phyloP scores from a whole-genome alignment of 2,113 vertebrate genomes.

The Myotis davidii region DNA sequence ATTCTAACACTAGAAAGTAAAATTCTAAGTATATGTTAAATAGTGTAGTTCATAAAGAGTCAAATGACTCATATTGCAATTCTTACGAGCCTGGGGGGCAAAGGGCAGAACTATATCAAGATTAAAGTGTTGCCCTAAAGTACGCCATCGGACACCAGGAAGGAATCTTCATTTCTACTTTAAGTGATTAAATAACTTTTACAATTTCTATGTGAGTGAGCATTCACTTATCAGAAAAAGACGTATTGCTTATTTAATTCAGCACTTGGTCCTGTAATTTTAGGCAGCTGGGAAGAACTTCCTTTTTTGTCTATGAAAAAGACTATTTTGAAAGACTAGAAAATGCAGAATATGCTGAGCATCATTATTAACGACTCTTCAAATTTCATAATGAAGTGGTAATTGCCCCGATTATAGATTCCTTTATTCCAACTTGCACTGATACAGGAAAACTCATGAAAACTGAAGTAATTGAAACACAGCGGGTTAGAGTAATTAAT shows the following conservation, averaged over 20 bases:
- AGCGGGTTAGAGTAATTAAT: constrained; percentile 27
- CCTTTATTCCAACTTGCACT: background rate
- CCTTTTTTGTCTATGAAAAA: constrained; percentile 46
- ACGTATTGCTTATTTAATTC: constrained; percentile 80
- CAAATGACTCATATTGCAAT: constrained; percentile 15
- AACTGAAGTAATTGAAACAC: constrained; percentile 41
- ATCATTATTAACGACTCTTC: constrained; percentile 26
- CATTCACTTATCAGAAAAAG: constrained; percentile 66
- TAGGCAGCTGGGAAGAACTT: constrained; percentile 33
- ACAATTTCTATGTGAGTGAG: constrained; percentile 71
- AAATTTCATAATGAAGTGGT: constrained; percentile 16
- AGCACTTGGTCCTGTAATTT: constrained; percentile 57
- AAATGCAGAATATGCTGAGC: constrained; percentile 2
- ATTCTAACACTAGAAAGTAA: background rate
- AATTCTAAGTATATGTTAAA: background rate
- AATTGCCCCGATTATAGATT: background rate
- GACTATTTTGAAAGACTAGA: constrained; percentile 33
- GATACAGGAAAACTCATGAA: background rate
- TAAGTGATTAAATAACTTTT: constrained; percentile 74
- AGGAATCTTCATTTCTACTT: constrained; percentile 79
- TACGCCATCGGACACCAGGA: constrained; percentile 76
- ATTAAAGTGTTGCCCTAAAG: constrained; percentile 78
- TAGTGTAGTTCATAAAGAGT: background rate
- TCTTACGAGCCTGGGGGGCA: constrained; percentile 63
- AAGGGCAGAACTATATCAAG: constrained; percentile 57